Base-by-base conservation (phyloP, 2,113 vertebrate genomes). In the Neotoma lepida region DNA sequence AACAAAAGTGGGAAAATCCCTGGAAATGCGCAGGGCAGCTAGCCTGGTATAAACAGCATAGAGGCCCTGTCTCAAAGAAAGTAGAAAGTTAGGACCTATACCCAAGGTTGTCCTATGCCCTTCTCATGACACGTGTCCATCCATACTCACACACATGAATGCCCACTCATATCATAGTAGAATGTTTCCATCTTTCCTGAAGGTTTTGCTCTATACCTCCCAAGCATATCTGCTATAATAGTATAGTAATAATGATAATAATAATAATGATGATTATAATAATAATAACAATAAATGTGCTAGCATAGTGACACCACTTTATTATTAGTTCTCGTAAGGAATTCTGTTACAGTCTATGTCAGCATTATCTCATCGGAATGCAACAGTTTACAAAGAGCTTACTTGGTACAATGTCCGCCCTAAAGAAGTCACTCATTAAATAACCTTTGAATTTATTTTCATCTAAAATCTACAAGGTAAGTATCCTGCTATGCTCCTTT, bases 311-410 rank as follows among this genome's bases (percentile, higher is more conserved):
- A 18, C 14, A 18, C 5, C 13, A 10, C 20, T 28, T 39, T 18
- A 44, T 20, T 70, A 17, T 77, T 33, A 14, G 2, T 54, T 61
- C 26, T 6, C 56, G 6, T 8, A 41, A 33, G 54, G 30, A 39
- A 30, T 35, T 82, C 2, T 86, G 56, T 70, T n/a, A 0, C n/a
- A 8, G 9, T 24, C 1, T 26, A 0, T 12, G 3, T 28, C 18
- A 9, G 30, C 51, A 8, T 30, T 3, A 0, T 51, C 78, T 86
- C 46, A 5, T 46, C 6, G 5, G 58, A 73, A 30, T 30, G 28
- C 30, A 13, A 46, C 39, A 10, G 0, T 9, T 44, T 10, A 4
- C 4, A 41, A 30, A 41, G 17, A 46, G 0, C 4, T 6, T 54
- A 33, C 44, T 30, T 44, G 4, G 35, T 18, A 13, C 13, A 6